Conservation (phyloP, 2,113 vertebrate species). For the Sinosuthora webbiana region DNA sequence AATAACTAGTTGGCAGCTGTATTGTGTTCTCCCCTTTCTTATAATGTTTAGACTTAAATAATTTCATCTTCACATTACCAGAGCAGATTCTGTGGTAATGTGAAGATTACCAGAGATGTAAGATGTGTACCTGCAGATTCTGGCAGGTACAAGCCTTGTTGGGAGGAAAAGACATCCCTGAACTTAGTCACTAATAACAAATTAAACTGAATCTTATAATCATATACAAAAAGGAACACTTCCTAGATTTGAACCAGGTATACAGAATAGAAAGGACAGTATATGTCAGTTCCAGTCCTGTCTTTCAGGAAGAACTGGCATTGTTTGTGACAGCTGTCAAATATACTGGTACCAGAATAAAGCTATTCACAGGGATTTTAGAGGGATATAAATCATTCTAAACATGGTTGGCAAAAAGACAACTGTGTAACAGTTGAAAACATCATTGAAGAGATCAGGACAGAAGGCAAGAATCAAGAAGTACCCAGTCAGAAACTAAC, state of each 20-base stretch:
- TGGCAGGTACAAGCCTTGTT: neutral
- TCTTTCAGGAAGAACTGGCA: neutral
- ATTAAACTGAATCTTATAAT: neutral
- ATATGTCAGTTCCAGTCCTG: neutral
- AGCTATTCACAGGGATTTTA: neutral
- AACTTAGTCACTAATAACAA: neutral
- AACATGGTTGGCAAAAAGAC: neutral
- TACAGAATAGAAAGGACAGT: neutral
- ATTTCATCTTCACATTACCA: neutral
- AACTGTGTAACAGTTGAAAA: neutral
- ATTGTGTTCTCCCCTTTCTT: neutral
- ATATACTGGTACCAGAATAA: neutral
- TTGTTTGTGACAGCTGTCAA: neutral
- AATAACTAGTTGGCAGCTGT: neutral
- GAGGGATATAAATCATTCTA: neutral
- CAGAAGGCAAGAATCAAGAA: neutral
- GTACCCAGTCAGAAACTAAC: neutral
- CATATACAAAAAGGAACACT: neutral
- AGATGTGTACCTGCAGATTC: no score
- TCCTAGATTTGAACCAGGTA: neutral
- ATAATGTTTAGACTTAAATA: neutral
- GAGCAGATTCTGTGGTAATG: neutral
- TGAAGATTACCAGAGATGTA: no score
- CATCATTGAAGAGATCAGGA: neutral
- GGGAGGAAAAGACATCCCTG: neutral